Conservation (phyloP, 2,888 invertebrate genomes). For the Melieria picta region DNA sequence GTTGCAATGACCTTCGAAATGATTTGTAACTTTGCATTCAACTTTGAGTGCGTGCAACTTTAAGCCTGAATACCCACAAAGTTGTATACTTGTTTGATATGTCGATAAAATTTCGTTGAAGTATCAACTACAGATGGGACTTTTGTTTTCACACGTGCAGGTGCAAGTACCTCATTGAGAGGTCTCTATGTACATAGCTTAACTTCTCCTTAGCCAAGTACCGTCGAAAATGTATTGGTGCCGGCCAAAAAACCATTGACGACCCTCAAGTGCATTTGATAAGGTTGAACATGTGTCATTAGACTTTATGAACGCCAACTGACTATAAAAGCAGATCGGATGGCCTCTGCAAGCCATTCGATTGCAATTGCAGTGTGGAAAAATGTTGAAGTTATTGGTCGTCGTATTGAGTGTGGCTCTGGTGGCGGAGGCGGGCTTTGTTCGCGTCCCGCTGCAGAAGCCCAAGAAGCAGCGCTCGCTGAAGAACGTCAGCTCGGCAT, state of each 20-base stretch:
- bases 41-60: too few species aligned
- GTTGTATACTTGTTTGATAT: too few species aligned
- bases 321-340: not conserved
- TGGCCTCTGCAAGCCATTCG: not conserved
- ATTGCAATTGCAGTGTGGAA: not conserved
- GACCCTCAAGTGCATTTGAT: not conserved
- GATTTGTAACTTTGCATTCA: too few species aligned
- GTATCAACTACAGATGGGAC: too few species aligned
- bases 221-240: too few species aligned
- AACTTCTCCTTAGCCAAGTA: too few species aligned
- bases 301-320: not conserved
- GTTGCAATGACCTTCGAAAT: too few species aligned
- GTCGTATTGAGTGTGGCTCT: conserved; percentile 31
- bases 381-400: conserved; percentile 17
- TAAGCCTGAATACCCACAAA: too few species aligned
- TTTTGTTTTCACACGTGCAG: too few species aligned
- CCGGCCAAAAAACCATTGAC: not conserved
- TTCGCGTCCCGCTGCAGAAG: conserved; percentile 34
- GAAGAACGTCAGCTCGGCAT: conserved; percentile 40
- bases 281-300: not conserved
- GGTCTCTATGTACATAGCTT: too few species aligned
- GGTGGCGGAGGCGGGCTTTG: conserved; percentile 37
- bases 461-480: conserved; percentile 7
- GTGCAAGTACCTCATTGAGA: too few species aligned
- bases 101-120: too few species aligned